Conservation (phyloP, 2,888 invertebrate species). For the Tipula confusa region DNA sequence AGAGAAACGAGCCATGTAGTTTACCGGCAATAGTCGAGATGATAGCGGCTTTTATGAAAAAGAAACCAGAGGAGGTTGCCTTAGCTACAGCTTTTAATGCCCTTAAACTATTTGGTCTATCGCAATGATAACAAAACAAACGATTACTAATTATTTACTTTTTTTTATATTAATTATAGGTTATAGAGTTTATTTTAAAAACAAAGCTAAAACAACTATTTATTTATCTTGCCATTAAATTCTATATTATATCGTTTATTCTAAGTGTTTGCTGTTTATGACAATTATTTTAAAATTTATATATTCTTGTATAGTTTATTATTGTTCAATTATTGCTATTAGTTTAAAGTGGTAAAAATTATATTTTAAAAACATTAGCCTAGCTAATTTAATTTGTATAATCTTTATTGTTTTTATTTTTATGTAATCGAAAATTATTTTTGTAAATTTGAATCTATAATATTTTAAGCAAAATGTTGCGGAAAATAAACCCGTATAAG, state of each 20-base stretch:
- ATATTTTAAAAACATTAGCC: background rate
- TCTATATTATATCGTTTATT: background rate
- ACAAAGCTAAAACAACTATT: background rate
- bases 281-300: background rate
- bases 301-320: background rate
- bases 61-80: constrained; percentile 83
- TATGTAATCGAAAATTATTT: background rate
- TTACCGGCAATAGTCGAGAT: constrained; percentile 89
- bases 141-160: background rate
- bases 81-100: constrained; percentile 88
- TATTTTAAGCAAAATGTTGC: background rate
- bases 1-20: constrained; percentile 93
- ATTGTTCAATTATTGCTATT: background rate
- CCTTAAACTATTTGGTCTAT: constrained; percentile 80
- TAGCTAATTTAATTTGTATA: background rate
- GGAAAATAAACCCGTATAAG: background rate
- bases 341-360: background rate
- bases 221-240: constrained; percentile 9
- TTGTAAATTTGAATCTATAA: background rate
- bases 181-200: background rate
- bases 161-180: background rate
- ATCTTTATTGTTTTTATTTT: background rate
- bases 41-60: constrained; percentile 86
- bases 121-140: constrained; percentile 54
- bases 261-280: constrained; percentile 15